A percentile compares a stretch with the other conserved stretches of the same genome.
These are phyloP conservation scores for Olivierus martensii DNA, from an alignment of 1,140 invertebrate species.

Conservation along the genomic window DNA sequence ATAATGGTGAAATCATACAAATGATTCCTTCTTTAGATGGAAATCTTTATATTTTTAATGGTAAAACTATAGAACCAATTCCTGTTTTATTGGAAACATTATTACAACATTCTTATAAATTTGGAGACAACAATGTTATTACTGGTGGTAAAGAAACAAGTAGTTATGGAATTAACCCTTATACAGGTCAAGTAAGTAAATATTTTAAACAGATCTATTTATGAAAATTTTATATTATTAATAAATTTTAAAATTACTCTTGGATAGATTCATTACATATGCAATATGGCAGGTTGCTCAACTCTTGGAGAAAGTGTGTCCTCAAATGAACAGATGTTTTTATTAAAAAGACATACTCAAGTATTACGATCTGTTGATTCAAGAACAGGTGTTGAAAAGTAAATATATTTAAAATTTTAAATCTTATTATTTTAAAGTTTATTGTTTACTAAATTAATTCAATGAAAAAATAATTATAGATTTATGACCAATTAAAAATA, in stretches of 20 bases:
- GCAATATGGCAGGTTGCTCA: too few species aligned
- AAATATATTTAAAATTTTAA: too few species aligned
- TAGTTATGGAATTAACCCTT: constrained; percentile 51
- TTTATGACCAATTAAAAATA: too few species aligned
- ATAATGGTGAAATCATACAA: constrained; percentile 67
- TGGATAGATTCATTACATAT: too few species aligned
- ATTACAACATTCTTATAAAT: constrained; percentile 61
- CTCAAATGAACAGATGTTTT: constrained; percentile 46
- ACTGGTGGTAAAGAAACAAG: constrained; percentile 54
- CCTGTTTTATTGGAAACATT: constrained; percentile 72
- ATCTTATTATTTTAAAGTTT: too few species aligned
- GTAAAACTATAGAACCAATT: constrained; percentile 67
- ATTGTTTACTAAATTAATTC: too few species aligned
- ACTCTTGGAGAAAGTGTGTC: too few species aligned
- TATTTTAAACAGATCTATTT: too few species aligned
- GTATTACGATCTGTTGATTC: constrained; percentile 76
- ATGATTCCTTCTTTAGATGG: constrained; percentile 85
- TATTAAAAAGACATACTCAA: constrained; percentile 64
- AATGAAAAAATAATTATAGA: too few species aligned
- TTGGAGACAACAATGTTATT: constrained; percentile 64
- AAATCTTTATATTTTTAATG: constrained; percentile 78
- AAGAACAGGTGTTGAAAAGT: constrained; percentile 61
- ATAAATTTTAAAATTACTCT: too few species aligned
- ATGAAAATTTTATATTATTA: too few species aligned
- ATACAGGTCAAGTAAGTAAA: constrained; percentile 44